Base-by-base conservation (phyloP, 1,140 invertebrate genomes). In the Cheumatopsyche charites region DNA sequence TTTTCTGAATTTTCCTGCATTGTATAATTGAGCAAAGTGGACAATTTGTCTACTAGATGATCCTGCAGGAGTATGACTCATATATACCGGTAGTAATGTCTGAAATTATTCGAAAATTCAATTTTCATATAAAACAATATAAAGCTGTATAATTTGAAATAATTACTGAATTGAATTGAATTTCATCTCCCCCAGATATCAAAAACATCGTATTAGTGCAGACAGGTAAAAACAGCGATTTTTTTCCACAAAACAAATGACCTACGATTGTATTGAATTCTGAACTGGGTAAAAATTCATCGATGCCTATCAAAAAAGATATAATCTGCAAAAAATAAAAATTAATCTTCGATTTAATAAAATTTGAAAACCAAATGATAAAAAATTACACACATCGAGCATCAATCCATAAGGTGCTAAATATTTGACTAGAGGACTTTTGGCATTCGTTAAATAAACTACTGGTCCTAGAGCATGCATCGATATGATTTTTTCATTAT, bases 31-130 rank as follows among this genome's bases (percentile, higher is more conserved):
- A 0, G 85, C 88, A 75, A 89, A 94, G 78, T 95, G 92, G 7
- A 91, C 81, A 5, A 96, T 78, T 77, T 94, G 94, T 78, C 89
- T 88, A 0, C 89, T 87, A 0, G 94, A 92, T 0, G 93, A 87
- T 7, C 94, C 94, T 0, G 93, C 92, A 1, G 96, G 95, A 5
- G 88, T 88, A 79, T 97, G 92, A 13, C 88, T 87, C 1, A 92
- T 79, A 77, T 94, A 91, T 0, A 91, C 86, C 0, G 92, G 2
- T 0, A 58, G 19, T n/a, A 45, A 17, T n/a, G 13, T 36, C 12
- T 67, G 36, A 58, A 23, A n/a, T n/a, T n/a, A n/a, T n/a, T n/a
- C n/a, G n/a, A n/a, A n/a, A n/a, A n/a, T n/a, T n/a, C n/a, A n/a
- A n/a, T n/a, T n/a, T n/a, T n/a, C n/a, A n/a, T n/a, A n/a, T n/a